Evolutionary conservation across 2,888 invertebrate genomes (phyloP), one percentile per base, ranked within the genome.

Genomic region (Adela reaumurella): DNA sequence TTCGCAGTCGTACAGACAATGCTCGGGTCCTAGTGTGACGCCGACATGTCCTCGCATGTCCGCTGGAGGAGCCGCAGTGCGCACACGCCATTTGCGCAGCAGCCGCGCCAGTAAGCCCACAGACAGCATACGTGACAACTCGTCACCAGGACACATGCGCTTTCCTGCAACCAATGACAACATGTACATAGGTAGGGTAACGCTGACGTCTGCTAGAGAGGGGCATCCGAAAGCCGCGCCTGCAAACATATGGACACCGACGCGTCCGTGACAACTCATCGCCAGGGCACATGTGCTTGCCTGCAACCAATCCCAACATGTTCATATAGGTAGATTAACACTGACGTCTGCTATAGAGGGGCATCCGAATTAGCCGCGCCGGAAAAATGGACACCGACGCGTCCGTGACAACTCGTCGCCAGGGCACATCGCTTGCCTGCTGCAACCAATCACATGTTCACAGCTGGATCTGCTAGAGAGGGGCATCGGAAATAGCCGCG

Each of bases 61-160:
- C 0, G 86, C 70, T 0, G 64, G 59, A 0, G 68, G 64, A 3
- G 63, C 62, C 3, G 82, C 77, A 8, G 85, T 72, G 0, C 91
- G 60, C 10, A 92, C 74, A 35, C 82, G 76, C 4, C 83, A 82
- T 2, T 81, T 69, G 53, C 87, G 88, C 0, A 90, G 71, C 79
- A 90, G 86, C 56, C 83, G 82, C 0, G 87, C 89, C 48, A 91
- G 67, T 56, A 74, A 54, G 0, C 86, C 84, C 6, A 82, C 76
- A 46, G 87, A 86, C 1, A 90, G 63, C 87, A 90, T 91, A 53
- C 83, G 83, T 0, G 90, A 90, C 43, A 93, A 67, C 60, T 93
- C 92, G 52, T 93, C 92, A 0, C 94, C 94, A 1, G 92, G 83
- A 62, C 94, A 94, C 82, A 90, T 87, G 28, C 93, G 83, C 63